phyloP scores from a whole-genome alignment of 2,113 vertebrate species.

The Rutilus rutilus region DNA sequence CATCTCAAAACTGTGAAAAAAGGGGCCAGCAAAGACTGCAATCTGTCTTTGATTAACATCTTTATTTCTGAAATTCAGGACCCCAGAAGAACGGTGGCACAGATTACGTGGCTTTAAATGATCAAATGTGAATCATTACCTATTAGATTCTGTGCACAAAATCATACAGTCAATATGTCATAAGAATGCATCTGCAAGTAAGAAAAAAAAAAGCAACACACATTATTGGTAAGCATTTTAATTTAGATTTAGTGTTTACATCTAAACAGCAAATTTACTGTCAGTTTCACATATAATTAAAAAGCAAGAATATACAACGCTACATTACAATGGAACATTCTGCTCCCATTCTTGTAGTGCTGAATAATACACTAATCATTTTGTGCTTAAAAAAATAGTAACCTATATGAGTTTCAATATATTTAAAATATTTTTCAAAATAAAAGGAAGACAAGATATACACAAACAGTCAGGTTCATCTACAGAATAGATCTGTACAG shows the following conservation, averaged over 20 bases:
- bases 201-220: slow-evolving; percentile 27
- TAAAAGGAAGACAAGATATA: slow-evolving; percentile 85
- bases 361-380: slow-evolving; percentile 73
- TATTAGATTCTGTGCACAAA: not conserved
- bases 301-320: slow-evolving; percentile 59
- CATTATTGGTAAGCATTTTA: slow-evolving; percentile 71
- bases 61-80: not conserved
- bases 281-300: slow-evolving; percentile 72
- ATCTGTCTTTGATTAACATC: not conserved
- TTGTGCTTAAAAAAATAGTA: slow-evolving; percentile 82
- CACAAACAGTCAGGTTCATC: slow-evolving; percentile 81
- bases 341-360: slow-evolving; percentile 64
- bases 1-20: not conserved
- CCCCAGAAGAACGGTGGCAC: not conserved
- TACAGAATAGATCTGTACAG: slow-evolving; percentile 81
- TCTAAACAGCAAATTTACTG: slow-evolving; percentile 68
- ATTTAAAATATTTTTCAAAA: slow-evolving; percentile 84
- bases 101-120: not conserved
- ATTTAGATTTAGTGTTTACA: slow-evolving; percentile 77
- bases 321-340: slow-evolving; percentile 69
- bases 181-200: not conserved
- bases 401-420: slow-evolving; percentile 91
- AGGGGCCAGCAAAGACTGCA: not conserved
- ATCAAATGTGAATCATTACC: not conserved
- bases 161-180: not conserved